Conservation (phyloP, 2,888 invertebrate species). For the Drosophila lacicola region DNA sequence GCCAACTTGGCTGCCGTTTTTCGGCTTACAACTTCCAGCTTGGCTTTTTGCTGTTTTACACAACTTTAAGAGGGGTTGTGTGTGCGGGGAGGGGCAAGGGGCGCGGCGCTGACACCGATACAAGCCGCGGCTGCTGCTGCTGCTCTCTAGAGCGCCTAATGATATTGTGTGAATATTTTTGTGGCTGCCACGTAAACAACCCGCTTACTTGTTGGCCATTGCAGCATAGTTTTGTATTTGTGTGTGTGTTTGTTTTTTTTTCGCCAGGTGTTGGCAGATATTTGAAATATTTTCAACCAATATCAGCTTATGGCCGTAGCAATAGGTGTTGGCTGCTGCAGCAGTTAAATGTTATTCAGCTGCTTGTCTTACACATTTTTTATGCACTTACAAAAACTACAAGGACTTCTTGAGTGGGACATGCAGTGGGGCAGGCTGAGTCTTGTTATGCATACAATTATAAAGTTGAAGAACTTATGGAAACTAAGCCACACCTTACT, state of each 20-base stretch:
- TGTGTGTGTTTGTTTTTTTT: slow-evolving; percentile 2
- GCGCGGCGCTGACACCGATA: slow-evolving; percentile 23
- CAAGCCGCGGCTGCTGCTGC: slow-evolving; percentile 10
- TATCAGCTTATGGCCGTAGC: slow-evolving; percentile 30
- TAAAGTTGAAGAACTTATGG: no score
- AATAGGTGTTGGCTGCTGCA: slow-evolving; percentile 24
- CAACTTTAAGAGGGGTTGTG: not conserved
- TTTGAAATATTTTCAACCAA: slow-evolving; percentile 53
- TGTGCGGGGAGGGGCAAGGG: not conserved
- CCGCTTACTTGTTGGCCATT: slow-evolving; percentile 53
- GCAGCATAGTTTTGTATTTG: slow-evolving; percentile 20
- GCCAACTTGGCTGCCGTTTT: slow-evolving; percentile 47
- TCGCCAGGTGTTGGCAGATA: slow-evolving; percentile 69
- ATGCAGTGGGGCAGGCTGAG: no score
- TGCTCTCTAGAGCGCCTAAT: slow-evolving; percentile 37
- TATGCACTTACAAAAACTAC: not conserved
- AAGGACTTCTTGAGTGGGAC: no score
- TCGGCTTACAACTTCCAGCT: slow-evolving; percentile 47
- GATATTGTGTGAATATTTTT: slow-evolving; percentile 58
- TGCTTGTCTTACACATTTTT: slow-evolving; percentile 33
- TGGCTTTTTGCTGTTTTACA: slow-evolving; percentile 28
- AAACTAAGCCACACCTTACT: no score
- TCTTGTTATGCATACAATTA: no score
- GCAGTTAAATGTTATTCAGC: slow-evolving; percentile 21
- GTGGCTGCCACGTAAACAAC: slow-evolving; percentile 68